Evolutionary conservation across 2,797 vertebrate genomes (phyloP).

Genomic region (Zenarchopterus dispar): DNA sequence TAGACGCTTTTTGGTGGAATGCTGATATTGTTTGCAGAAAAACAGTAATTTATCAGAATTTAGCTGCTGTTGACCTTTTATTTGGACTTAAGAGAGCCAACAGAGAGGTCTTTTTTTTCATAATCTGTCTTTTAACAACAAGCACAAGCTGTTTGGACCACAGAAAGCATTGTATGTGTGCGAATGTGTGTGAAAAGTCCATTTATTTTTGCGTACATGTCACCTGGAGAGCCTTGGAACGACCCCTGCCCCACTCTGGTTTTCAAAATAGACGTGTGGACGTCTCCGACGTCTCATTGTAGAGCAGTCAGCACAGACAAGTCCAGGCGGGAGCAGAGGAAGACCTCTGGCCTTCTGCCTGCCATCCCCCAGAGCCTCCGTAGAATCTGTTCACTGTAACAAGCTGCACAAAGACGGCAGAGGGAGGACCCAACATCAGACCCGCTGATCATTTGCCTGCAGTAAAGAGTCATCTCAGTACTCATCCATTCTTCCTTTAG

Average conservation of each 20-base stretch:
- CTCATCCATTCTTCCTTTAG: slow-evolving; percentile 43
- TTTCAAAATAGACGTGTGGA: slow-evolving; percentile 38
- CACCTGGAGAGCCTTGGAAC: slow-evolving; percentile 59
- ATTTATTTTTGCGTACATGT: slow-evolving; percentile 29
- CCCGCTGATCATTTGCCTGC: slow-evolving; percentile 64
- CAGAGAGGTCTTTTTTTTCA: slow-evolving; percentile 34
- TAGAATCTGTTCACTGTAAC: slow-evolving; percentile 54
- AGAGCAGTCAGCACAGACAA: slow-evolving; percentile 74
- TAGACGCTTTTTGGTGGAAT: slow-evolving; percentile 46
- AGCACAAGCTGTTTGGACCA: slow-evolving; percentile 69
- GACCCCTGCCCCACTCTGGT: slow-evolving; percentile 63
- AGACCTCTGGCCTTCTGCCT: slow-evolving; percentile 61
- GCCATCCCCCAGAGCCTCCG: slow-evolving; percentile 40
- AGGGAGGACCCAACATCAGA: slow-evolving; percentile 68
- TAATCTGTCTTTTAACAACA: slow-evolving; percentile 75
- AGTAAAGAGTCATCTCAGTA: slow-evolving; percentile 42
- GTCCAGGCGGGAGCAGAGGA: slow-evolving; percentile 60
- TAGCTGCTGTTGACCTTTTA: slow-evolving; percentile 66
- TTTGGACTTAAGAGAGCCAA: slow-evolving; percentile 33
- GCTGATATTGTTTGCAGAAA: slow-evolving; percentile 57
- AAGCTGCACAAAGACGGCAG: slow-evolving; percentile 46
- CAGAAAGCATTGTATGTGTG: slow-evolving; percentile 46
- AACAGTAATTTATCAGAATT: slow-evolving; percentile 60
- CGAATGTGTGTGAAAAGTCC: slow-evolving; percentile 28
- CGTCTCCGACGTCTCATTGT: slow-evolving; percentile 47